phyloP scores from a whole-genome alignment of 2,113 vertebrate species.

The Chloropsis cyanopogon region DNA sequence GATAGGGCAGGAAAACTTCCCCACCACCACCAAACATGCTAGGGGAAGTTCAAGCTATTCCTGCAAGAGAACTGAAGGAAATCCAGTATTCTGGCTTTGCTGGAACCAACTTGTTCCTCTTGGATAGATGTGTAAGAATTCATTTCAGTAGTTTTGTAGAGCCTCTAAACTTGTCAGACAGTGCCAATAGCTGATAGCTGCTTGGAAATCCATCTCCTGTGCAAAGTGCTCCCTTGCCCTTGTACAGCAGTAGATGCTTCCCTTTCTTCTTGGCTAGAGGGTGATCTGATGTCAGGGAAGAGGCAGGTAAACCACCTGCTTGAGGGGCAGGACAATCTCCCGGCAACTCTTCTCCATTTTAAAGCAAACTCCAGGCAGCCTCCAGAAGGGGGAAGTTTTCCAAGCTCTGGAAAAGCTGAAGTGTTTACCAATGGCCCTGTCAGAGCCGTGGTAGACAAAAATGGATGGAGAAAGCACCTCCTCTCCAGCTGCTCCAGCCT shows the following conservation, averaged over 20 bases:
- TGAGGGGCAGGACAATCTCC: neutral
- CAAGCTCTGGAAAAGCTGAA: neutral
- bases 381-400: neutral
- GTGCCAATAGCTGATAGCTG: neutral
- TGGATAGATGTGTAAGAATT: neutral
- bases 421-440: neutral
- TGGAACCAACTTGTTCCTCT: neutral
- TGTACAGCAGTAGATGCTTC: neutral
- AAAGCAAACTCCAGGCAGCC: neutral
- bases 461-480: rapidly evolving
- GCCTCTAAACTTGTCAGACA: neutral
- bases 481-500: neutral
- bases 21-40: neutral
- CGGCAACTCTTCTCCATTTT: neutral
- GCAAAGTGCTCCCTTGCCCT: neutral
- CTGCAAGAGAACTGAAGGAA: neutral
- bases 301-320: neutral
- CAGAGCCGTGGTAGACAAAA: neutral
- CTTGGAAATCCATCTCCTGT: neutral
- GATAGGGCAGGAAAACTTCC: neutral
- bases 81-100: neutral
- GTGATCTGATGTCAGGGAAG: neutral
- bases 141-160: neutral
- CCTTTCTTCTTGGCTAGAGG: neutral
- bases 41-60: neutral